These are phyloP conservation scores for Prionace glauca DNA, from an alignment of 2,797 vertebrate species.

Conservation along the genomic window DNA sequence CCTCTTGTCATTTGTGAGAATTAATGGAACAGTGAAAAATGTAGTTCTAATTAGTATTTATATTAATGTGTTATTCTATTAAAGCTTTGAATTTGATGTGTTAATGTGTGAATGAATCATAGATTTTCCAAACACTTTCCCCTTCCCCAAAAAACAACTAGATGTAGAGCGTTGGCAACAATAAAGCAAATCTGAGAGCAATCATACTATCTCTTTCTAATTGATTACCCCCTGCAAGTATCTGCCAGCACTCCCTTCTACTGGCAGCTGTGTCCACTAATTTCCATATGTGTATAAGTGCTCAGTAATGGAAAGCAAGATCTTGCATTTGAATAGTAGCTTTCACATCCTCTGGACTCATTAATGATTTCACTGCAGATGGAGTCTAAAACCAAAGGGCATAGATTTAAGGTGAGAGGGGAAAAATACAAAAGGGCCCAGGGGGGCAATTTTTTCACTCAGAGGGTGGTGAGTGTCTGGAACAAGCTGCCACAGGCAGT, in stretches of 20 bases:
- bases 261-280: neutral
- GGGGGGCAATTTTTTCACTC: too few relatives aligned
- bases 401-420: too few relatives aligned
- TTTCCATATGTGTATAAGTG: neutral
- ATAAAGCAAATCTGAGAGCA: neutral
- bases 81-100: neutral
- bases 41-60: neutral
- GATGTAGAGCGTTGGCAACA: neutral
- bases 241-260: neutral
- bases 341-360: neutral
- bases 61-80: neutral
- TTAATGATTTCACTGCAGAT: neutral
- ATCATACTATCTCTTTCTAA: neutral
- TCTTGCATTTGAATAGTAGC: neutral
- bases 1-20: neutral
- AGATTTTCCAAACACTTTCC: too few relatives aligned
- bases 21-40: neutral
- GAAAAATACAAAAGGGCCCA: too few relatives aligned
- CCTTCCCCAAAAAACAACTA: neutral
- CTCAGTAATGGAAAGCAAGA: neutral
- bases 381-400: too few relatives aligned
- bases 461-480: too few relatives aligned
- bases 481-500: too few relatives aligned
- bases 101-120: too few relatives aligned
- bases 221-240: neutral